These are phyloP conservation scores for Cirrhinus molitorella DNA, from an alignment of 2,797 vertebrate genomes.

Conservation along the genomic window DNA sequence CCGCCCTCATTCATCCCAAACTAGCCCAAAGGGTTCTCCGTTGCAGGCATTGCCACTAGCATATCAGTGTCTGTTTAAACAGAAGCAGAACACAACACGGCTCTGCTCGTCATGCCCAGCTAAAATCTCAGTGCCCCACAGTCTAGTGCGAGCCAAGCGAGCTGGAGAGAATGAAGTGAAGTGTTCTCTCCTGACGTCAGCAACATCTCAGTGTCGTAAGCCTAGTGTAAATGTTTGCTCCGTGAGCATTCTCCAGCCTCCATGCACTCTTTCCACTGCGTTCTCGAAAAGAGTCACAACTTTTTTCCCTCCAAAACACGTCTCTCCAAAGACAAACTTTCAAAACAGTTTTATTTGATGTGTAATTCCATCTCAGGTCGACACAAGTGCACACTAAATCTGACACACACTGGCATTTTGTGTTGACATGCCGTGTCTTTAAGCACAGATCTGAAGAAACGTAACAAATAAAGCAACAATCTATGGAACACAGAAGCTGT, in stretches of 20 bases:
- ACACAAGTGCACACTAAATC: conserved; percentile 8
- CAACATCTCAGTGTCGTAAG: conserved; percentile 47
- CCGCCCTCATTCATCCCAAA: conserved; percentile 6
- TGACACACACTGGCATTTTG: not conserved
- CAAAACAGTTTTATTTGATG: conserved; percentile 19
- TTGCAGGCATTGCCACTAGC: not conserved
- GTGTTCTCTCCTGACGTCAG: conserved; percentile 53
- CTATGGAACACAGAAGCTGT: not conserved
- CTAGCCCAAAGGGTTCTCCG: not conserved
- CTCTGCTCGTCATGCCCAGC: conserved; percentile 14
- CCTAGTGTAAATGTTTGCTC: conserved; percentile 56
- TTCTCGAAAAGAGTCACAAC: not conserved
- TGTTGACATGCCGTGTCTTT: not conserved
- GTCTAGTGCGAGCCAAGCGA: not conserved
- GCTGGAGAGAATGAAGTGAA: conserved; percentile 50
- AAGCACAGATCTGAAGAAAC: not conserved
- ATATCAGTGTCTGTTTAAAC: conserved; percentile 30
- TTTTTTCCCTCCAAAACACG: conserved; percentile 15
- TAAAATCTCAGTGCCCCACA: not conserved
- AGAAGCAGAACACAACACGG: conserved; percentile 16
- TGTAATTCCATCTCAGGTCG: conserved; percentile 9
- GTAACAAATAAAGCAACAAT: not conserved
- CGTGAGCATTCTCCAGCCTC: conserved; percentile 52
- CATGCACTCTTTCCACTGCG: conserved; percentile 37
- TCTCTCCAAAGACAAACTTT: conserved; percentile 19